Base-by-base conservation (phyloP, 2,888 invertebrate genomes). In the Timandra comae region DNA sequence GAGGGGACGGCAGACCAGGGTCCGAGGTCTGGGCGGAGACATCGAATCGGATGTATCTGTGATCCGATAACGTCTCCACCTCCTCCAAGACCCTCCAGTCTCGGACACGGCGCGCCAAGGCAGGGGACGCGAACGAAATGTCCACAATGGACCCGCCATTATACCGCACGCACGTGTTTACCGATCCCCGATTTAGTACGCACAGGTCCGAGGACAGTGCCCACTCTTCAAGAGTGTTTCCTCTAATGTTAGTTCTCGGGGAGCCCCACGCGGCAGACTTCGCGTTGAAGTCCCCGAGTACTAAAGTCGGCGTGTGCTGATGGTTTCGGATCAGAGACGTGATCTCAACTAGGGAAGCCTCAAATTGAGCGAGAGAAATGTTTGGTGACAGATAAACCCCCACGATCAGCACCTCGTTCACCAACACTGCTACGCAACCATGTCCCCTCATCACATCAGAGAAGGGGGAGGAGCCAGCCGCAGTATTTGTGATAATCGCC, bases 211-310 rank as follows among this genome's bases (percentile, higher is more conserved):
- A n/a, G 1, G 9, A 5, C 2, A 26, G 2, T 0, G 29, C 36
- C 49, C 51, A 51, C 2, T 38, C 41, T 9, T 41, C 46, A 0
- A 50, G 7, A 7, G 8, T 21, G 2, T 8, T 21, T 21, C 21
- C 21, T 21, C 3, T 3, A 6, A 2, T 6, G 2, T 21, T 8
- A n/a, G 21, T 21, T 21, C 21, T 21, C 2, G 21, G 21, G 7
- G 30, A 40, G 1, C 46, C 48, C 52, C 52, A 50, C 22, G 3
- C n/a, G n/a, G n/a, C n/a, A n/a, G n/a, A n/a, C n/a, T n/a, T n/a
- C n/a, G n/a, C n/a, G n/a, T n/a, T n/a, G n/a, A n/a, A n/a, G n/a
- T n/a, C n/a, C n/a, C n/a, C n/a, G n/a, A n/a, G n/a, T n/a, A n/a
- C n/a, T n/a, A 29, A 4, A 2, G 22, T 7, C 0, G 41, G 46